phyloP scores from a whole-genome alignment of 2,797 vertebrate genomes.

The Sparus aurata region DNA sequence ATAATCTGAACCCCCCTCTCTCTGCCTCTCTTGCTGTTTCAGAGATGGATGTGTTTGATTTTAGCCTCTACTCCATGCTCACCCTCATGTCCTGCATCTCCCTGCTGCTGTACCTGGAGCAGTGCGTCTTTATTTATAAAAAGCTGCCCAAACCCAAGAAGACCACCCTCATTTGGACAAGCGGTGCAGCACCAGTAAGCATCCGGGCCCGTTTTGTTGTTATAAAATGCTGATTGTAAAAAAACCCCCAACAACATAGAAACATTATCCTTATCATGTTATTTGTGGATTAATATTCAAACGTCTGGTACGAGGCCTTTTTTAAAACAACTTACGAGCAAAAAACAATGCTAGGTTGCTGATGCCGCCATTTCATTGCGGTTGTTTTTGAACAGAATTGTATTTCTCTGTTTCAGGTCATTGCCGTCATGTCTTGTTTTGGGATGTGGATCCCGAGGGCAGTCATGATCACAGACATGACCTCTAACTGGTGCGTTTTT shows the following conservation, averaged over 20 bases:
- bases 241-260: no score
- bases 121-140: slow-evolving; percentile 87
- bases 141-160: slow-evolving; percentile 87
- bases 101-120: slow-evolving; percentile 89
- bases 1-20: neutral
- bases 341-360: no score
- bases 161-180: slow-evolving; percentile 90
- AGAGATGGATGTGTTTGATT: slow-evolving; percentile 87
- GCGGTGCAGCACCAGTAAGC: slow-evolving; percentile 90
- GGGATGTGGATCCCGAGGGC: slow-evolving; percentile 93
- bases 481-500: slow-evolving; percentile 87
- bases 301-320: neutral
- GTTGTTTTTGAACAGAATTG: neutral
- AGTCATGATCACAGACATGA: slow-evolving; percentile 92
- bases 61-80: slow-evolving; percentile 86
- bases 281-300: neutral
- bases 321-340: neutral
- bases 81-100: slow-evolving; percentile 87
- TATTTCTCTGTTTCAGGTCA: slow-evolving; percentile 82
- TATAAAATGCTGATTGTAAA: neutral
- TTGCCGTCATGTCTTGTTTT: slow-evolving; percentile 89
- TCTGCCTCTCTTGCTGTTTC: slow-evolving; percentile 28
- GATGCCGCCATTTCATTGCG: neutral
- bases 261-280: neutral
- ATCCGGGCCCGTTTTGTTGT: neutral